Evolutionary conservation across 2,113 vertebrate genomes (phyloP), one percentile per base, ranked within the genome.

Genomic region (Egretta garzetta): DNA sequence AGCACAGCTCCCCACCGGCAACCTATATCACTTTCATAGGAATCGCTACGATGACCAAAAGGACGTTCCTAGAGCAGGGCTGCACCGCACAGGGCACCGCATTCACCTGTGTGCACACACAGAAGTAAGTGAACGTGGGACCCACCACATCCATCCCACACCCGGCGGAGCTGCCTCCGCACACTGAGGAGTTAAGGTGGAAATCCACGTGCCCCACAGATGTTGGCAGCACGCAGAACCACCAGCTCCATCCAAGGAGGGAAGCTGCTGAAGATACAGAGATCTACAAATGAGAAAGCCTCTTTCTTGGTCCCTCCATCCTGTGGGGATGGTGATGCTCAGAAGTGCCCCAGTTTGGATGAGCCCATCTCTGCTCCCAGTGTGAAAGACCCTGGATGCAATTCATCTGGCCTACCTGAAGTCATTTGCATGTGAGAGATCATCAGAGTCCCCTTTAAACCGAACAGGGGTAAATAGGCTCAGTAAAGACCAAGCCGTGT

Each of bases 21-120:
- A 60, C 14, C 8, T 11, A 0, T 1, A 16, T 14, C 9, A 3
- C 24, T 30, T 58, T 1, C 6, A 21, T 4, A 19, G 45, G 27
- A 45, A 58, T 12, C 24, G 37, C 55, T 88, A 3, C 1, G 0
- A 17, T 10, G 39, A 55, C 55, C 60, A 56, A 26, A 77, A 41
- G 27, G 62, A 26, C 5, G 2, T 37, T 66, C 14, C 33, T 8
- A 60, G 45, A 74, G 77, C 50, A 49, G 63, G 35, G 64, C 53
- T 68, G 45, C 9, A 3, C 35, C 17, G 37, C 35, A n/a, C 26
- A 19, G 45, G 17, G 52, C 20, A 14, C 28, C 22, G 32, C 52
- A 19, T n/a, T 60, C 37, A 68, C 62, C 35, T 9, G 5, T 2
- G 2, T 4, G 6, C 27, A 4, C 1, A 28, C 3, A 0, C 12